Conservation (phyloP, 2,797 vertebrate genomes). For the Ctenopoma multispine region DNA sequence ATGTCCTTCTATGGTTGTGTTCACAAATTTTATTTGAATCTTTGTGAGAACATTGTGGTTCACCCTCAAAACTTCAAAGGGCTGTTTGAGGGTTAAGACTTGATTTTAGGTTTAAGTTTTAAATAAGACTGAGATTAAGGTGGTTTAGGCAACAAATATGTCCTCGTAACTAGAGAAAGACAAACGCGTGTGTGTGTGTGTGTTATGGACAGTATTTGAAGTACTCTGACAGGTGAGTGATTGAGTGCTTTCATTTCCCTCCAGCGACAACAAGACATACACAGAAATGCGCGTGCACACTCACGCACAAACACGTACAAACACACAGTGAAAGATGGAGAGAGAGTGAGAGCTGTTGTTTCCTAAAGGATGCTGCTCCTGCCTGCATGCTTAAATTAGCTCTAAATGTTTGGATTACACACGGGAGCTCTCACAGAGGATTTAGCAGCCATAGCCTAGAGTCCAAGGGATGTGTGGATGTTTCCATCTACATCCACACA, state of each 20-base stretch:
- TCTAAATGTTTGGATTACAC: conserved; percentile 88
- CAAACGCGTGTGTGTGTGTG: conserved; percentile 33
- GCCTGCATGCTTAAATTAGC: conserved; percentile 86
- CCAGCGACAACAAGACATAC: conserved; percentile 75
- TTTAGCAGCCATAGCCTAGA: conserved; percentile 81
- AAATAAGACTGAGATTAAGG: neutral
- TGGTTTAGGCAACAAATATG: neutral
- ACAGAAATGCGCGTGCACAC: conserved; percentile 29
- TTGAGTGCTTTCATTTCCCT: conserved; percentile 85
- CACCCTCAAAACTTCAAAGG: neutral
- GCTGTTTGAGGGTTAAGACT: neutral
- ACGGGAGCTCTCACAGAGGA: conserved; percentile 83
- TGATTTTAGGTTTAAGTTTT: neutral
- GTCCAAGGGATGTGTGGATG: conserved; percentile 75
- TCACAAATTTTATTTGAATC: neutral
- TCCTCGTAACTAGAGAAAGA: neutral
- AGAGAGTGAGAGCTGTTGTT: conserved; percentile 74
- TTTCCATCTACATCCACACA: conserved; percentile 72
- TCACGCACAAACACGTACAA: conserved; percentile 33
- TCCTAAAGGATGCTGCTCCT: conserved; percentile 85
- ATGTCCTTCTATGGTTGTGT: conserved; percentile 11
- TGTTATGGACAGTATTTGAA: conserved; percentile 73
- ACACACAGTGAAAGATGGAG: conserved; percentile 42
- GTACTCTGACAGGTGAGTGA: conserved; percentile 86
- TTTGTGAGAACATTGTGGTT: neutral